Conservation (phyloP, 23 tunicate genomes). For the Clavelina lepadiformis region DNA sequence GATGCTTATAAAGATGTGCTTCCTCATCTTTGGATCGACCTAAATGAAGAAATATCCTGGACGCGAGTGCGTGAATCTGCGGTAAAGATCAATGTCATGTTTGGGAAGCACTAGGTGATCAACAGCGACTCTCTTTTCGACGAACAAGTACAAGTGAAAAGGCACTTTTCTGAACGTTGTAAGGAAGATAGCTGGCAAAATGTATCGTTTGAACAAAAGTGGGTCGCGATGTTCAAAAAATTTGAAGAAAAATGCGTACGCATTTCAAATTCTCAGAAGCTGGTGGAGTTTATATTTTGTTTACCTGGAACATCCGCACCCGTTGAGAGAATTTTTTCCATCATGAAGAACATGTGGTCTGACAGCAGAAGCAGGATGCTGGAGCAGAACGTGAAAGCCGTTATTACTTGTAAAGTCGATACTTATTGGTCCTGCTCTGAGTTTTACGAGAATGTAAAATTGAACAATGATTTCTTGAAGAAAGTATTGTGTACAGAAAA, state of each 20-base stretch:
- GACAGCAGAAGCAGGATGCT: constrained; percentile 42
- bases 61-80: constrained; percentile 37
- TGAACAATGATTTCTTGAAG: constrained; percentile 40
- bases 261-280: constrained; percentile 47
- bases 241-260: constrained; percentile 43
- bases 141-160: constrained; percentile 50
- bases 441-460: constrained; percentile 47
- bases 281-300: constrained; percentile 52
- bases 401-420: constrained; percentile 43
- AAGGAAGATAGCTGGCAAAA: constrained; percentile 50
- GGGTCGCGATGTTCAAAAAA: constrained; percentile 33
- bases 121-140: constrained; percentile 52
- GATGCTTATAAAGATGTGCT: constrained; percentile 43
- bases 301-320: constrained; percentile 63
- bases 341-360: constrained; percentile 53
- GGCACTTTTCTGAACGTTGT: constrained; percentile 40
- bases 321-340: constrained; percentile 47
- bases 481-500: constrained; percentile 38
- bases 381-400: constrained; percentile 62
- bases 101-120: constrained; percentile 49
- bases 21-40: constrained; percentile 49
- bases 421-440: constrained; percentile 41
- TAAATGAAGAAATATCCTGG: constrained; percentile 47
- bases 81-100: constrained; percentile 41
- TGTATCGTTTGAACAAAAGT: constrained; percentile 45